These are phyloP conservation scores for Scotopteryx bipunctaria DNA, from an alignment of 2,888 invertebrate species.

Conservation along the genomic window DNA sequence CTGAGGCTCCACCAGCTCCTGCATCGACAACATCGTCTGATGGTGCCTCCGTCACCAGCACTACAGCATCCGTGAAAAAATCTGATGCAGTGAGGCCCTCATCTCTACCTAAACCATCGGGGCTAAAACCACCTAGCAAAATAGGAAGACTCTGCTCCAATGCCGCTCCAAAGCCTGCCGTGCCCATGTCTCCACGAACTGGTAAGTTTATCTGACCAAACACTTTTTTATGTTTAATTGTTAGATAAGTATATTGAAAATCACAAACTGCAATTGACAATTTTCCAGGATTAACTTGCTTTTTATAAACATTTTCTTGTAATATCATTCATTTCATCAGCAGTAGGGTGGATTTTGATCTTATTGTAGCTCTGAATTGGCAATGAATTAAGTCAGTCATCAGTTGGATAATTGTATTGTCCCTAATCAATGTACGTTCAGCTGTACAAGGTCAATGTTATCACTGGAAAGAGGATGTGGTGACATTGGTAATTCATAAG, in stretches of 20 bases:
- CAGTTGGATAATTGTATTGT: constrained; percentile 44
- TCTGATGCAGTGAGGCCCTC: constrained; percentile 62
- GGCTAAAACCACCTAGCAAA: constrained; percentile 85
- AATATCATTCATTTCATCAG: constrained; percentile 36
- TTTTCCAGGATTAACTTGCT: constrained; percentile 10
- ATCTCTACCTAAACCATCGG: constrained; percentile 82
- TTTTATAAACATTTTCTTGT: constrained; percentile 10
- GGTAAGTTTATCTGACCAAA: constrained; percentile 59
- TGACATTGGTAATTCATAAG: constrained; percentile 10
- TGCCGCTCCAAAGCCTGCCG: constrained; percentile 86
- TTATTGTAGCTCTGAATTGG: constrained; percentile 38
- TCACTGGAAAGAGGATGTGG: constrained; percentile 22
- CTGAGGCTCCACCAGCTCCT: constrained; percentile 50
- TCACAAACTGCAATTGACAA: constrained; percentile 45
- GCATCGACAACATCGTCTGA: constrained; percentile 65
- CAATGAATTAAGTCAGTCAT: constrained; percentile 45
- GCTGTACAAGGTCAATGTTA: constrained; percentile 45
- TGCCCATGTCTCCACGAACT: constrained; percentile 84
- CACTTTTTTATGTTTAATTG: neutral
- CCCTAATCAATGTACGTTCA: constrained; percentile 42
- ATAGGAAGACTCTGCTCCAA: constrained; percentile 87
- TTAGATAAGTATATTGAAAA: neutral
- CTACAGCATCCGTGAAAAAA: constrained; percentile 57
- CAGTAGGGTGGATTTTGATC: constrained; percentile 39
- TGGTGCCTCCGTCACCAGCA: constrained; percentile 60